These are phyloP conservation scores for Neomicropteryx cornuta DNA, from an alignment of 1,140 invertebrate genomes.

Conservation along the genomic window DNA sequence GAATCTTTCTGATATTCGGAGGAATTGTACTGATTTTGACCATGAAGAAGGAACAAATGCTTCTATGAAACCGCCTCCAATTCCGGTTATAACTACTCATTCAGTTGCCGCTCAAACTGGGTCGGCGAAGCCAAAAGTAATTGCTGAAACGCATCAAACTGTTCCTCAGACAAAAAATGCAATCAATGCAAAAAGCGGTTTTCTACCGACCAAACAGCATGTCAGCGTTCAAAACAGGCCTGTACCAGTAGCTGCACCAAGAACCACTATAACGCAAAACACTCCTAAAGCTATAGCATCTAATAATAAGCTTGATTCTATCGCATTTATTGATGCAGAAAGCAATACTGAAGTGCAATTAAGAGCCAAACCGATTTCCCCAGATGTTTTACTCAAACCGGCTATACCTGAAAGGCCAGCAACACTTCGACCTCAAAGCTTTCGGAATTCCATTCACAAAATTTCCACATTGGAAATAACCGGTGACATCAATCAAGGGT, in stretches of 20 bases:
- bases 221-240: slow-evolving; percentile 7
- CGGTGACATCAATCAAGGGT: slow-evolving; percentile 9
- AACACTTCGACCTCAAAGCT: slow-evolving; percentile 49
- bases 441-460: slow-evolving; percentile 25
- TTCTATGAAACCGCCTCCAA: not conserved
- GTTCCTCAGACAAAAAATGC: no score
- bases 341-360: slow-evolving; percentile 23
- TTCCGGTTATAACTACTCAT: not conserved
- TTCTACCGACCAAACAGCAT: slow-evolving; percentile 6
- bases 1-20: slow-evolving; percentile 27
- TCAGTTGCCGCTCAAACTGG: no score
- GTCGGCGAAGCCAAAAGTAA: no score
- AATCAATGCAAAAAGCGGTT: slow-evolving; percentile 9
- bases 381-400: slow-evolving; percentile 40
- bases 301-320: slow-evolving; percentile 2
- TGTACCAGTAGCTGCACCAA: slow-evolving; percentile 8
- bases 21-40: slow-evolving; percentile 36
- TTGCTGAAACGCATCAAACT: no score
- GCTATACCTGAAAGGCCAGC: slow-evolving; percentile 60
- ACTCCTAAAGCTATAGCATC: no score
- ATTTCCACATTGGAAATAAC: slow-evolving; percentile 19
- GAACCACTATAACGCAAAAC: slow-evolving; percentile 7
- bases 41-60: slow-evolving; percentile 21
- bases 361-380: slow-evolving; percentile 11
- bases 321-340: slow-evolving; percentile 3